A percentile compares a stretch with the other conserved stretches of the same genome.
Evolutionary conservation across 2,113 vertebrate genomes (phyloP).

Genomic region (Scomber scombrus): DNA sequence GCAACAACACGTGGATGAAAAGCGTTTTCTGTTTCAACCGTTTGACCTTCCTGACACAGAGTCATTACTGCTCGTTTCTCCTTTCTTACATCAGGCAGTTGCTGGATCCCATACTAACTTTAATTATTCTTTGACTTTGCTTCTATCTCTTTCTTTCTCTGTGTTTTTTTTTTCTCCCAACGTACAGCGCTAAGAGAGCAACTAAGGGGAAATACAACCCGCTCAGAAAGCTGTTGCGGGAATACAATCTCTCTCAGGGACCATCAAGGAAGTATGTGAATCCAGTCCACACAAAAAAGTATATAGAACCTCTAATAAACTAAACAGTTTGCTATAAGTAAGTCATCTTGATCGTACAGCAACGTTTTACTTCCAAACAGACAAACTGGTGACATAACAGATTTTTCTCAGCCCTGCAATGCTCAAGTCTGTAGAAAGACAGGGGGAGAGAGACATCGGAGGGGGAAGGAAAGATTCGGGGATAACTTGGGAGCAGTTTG

Average conservation of each 20-base stretch:
- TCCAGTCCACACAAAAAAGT: conserved; percentile 71
- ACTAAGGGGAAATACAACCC: conserved; percentile 12
- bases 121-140: conserved; percentile 22
- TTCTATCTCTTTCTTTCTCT: conserved; percentile 17
- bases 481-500: conserved; percentile 25
- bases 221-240: conserved; percentile 40
- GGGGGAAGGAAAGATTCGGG: conserved; percentile 18
- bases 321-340: conserved; percentile 68
- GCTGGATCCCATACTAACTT: conserved; percentile 34
- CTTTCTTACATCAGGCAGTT: conserved; percentile 32
- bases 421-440: conserved; percentile 67
- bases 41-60: conserved; percentile 43
- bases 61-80: conserved; percentile 26
- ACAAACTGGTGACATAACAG: conserved; percentile 57
- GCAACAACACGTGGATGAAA: conserved; percentile 56
- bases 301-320: conserved; percentile 66
- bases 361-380: conserved; percentile 52
- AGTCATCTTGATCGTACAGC: conserved; percentile 62
- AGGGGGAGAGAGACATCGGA: conserved; percentile 25
- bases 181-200: conserved; percentile 31
- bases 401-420: conserved; percentile 54
- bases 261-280: conserved; percentile 54
- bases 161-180: background rate
- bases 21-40: conserved; percentile 28
- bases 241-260: conserved; percentile 44